Evolutionary conservation across 2,888 invertebrate species (phyloP).

Genomic region (Ophonus ardosiacus): DNA sequence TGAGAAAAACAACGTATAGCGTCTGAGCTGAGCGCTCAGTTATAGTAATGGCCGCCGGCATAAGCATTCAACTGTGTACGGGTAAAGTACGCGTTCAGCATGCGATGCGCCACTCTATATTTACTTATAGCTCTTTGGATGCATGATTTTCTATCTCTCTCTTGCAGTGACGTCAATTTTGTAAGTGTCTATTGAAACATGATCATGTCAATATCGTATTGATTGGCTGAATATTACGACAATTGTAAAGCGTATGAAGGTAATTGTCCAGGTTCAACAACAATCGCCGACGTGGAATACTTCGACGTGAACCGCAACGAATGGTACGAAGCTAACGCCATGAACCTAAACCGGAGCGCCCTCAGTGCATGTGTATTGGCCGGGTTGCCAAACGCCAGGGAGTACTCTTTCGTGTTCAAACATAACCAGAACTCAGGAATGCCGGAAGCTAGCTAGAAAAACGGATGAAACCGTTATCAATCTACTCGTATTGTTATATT

Average conservation of each 20-base stretch:
- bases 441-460: conserved; percentile 60
- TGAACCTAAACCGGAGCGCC: conserved; percentile 90
- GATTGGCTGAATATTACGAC: not conserved
- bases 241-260: not conserved
- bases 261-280: conserved; percentile 79
- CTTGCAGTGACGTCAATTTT: too few relatives aligned
- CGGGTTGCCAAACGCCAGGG: conserved; percentile 83
- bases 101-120: too few relatives aligned
- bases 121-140: too few relatives aligned
- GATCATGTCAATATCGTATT: too few relatives aligned
- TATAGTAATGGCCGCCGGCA: too few relatives aligned
- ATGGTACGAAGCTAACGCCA: conserved; percentile 85
- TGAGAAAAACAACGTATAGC: too few relatives aligned
- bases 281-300: conserved; percentile 87
- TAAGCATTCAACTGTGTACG: too few relatives aligned
- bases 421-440: conserved; percentile 70
- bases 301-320: conserved; percentile 85
- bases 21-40: too few relatives aligned
- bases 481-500: conserved; percentile 22
- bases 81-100: too few relatives aligned
- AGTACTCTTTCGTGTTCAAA: conserved; percentile 78
- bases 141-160: too few relatives aligned
- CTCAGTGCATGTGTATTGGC: conserved; percentile 87
- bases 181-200: too few relatives aligned
- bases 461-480: conserved; percentile 25